phyloP scores from a whole-genome alignment of 2,888 invertebrate genomes.

The Mylabris sibirica region DNA sequence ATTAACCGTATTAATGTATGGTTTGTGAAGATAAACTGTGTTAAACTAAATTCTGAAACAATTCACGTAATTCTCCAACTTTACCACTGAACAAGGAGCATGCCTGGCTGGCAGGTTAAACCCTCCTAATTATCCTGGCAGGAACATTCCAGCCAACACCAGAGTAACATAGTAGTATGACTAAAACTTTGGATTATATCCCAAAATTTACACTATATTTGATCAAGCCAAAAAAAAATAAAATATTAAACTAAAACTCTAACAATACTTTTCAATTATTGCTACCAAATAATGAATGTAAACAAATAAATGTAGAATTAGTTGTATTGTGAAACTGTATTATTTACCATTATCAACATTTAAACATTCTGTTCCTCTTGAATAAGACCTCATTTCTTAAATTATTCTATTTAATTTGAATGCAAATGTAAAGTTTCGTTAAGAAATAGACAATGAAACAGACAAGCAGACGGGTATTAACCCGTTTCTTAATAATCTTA shows the following conservation, averaged over 20 bases:
- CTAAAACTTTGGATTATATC: conserved; percentile 34
- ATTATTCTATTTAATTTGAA: conserved; percentile 1
- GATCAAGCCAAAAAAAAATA: neutral
- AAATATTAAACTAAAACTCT: neutral
- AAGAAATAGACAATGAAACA: neutral
- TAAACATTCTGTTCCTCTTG: neutral
- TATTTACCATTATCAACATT: neutral
- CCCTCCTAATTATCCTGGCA: conserved; percentile 37
- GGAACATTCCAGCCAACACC: conserved; percentile 35
- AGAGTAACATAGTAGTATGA: conserved; percentile 32
- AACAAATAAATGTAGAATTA: neutral
- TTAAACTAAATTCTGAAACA: conserved; percentile 40
- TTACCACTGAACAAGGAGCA: conserved; percentile 38
- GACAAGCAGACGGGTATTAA: neutral
- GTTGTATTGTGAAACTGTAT: too few relatives aligned
- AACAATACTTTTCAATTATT: neutral
- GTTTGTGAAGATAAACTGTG: neutral
- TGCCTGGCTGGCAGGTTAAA: conserved; percentile 37
- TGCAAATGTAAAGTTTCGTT: neutral
- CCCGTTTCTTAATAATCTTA: neutral
- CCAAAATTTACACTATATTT: conserved; percentile 19
- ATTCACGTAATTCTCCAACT: conserved; percentile 40
- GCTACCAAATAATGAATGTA: too few relatives aligned
- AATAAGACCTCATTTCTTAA: neutral
- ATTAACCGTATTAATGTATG: neutral